Conservation (phyloP, 2,113 vertebrate genomes). For the Nicator chloris region DNA sequence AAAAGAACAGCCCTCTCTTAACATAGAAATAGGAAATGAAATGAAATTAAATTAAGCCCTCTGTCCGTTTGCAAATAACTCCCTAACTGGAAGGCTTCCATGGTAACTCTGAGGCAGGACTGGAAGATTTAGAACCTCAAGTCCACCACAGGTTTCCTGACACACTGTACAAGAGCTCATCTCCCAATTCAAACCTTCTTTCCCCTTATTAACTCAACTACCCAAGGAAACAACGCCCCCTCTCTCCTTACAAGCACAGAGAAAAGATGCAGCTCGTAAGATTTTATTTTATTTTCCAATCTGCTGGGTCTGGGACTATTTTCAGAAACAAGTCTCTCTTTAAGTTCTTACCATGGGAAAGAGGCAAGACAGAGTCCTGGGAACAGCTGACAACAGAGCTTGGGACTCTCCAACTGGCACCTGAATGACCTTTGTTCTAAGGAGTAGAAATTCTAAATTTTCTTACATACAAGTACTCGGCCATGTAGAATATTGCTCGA, state of each 20-base stretch:
- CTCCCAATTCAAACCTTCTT: background rate
- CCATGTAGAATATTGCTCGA: accelerated
- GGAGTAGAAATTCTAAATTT: accelerated
- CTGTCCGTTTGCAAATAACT: background rate
- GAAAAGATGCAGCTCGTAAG: background rate
- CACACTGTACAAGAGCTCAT: background rate
- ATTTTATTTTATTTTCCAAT: background rate
- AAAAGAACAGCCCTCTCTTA: background rate
- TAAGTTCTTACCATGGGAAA: background rate
- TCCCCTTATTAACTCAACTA: background rate
- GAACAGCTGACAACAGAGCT: background rate
- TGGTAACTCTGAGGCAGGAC: background rate
- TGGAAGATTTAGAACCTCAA: background rate
- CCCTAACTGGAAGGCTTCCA: background rate
- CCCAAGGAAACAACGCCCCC: background rate
- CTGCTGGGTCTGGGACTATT: background rate
- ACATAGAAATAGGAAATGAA: background rate
- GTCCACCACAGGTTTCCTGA: background rate
- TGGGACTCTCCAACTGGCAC: background rate
- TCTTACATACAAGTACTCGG: background rate
- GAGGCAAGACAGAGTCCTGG: background rate
- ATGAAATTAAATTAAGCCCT: background rate
- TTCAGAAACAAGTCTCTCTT: background rate
- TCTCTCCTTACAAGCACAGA: background rate
- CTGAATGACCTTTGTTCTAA: background rate